Conservation (phyloP, 2,113 vertebrate genomes). For the Stigmatopora nigra region DNA sequence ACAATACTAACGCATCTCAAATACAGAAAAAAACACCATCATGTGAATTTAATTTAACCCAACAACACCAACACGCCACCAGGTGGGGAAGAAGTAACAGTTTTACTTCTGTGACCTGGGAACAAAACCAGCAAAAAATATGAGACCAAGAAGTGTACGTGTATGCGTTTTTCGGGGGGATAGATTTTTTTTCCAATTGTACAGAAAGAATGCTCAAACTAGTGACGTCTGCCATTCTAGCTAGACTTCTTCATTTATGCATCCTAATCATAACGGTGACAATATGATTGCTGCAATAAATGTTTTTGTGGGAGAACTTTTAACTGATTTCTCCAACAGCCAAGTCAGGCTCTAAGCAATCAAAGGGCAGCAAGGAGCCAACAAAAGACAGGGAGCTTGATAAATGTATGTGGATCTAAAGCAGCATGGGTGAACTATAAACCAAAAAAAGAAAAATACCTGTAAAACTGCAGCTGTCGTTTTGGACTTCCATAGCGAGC, state of each 20-base stretch:
- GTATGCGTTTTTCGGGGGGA: not conserved
- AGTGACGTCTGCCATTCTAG: not conserved
- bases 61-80: too few relatives aligned
- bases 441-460: conserved; percentile 71
- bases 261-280: not conserved
- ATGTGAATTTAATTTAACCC: not conserved
- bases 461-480: conserved; percentile 99
- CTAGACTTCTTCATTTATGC: not conserved
- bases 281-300: conserved; percentile 39
- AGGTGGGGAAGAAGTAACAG: not conserved
- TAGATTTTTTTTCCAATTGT: not conserved
- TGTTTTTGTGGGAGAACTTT: conserved; percentile 43
- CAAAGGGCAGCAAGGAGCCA: not conserved
- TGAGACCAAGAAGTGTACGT: too few relatives aligned
- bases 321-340: conserved; percentile 32
- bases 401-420: not conserved
- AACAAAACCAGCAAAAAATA: not conserved
- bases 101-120: not conserved
- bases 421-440: not conserved
- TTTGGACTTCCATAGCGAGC: conserved; percentile 99
- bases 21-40: not conserved
- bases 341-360: conserved; percentile 41
- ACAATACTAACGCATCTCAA: too few relatives aligned
- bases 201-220: not conserved
- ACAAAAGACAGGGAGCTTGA: not conserved